Percentiles rank a stretch among this genome's conserved stretches.
Conservation (phyloP, 2,888 invertebrate species). For the Anaspis maculata region DNA sequence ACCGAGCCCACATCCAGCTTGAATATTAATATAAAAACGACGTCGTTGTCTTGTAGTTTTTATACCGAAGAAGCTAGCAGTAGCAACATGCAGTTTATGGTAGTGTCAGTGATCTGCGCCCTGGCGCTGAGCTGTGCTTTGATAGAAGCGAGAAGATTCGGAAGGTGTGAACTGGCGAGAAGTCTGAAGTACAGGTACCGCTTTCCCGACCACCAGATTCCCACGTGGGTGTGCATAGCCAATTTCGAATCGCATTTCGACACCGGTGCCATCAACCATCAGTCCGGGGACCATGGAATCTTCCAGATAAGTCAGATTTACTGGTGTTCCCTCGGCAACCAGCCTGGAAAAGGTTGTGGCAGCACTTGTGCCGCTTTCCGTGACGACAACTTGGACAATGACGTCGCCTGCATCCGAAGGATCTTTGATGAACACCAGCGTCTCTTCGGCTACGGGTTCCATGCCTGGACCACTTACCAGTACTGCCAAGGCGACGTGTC, state of each 20-base stretch:
- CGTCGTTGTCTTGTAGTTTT: too few relatives aligned
- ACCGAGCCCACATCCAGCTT: too few relatives aligned
- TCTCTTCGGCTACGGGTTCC: slow-evolving; percentile 61
- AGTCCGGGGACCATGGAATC: slow-evolving; percentile 60
- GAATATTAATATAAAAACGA: too few relatives aligned
- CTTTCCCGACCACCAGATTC: slow-evolving; percentile 41
- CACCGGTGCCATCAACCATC: slow-evolving; percentile 53
- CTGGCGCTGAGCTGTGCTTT: too few relatives aligned
- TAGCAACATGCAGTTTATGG: too few relatives aligned
- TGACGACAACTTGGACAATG: slow-evolving; percentile 63
- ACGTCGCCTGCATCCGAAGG: slow-evolving; percentile 56
- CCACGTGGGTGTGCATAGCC: slow-evolving; percentile 55
- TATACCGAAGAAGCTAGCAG: too few relatives aligned
- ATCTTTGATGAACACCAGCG: slow-evolving; percentile 59
- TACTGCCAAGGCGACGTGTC: slow-evolving; percentile 9
- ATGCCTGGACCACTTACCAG: slow-evolving; percentile 12
- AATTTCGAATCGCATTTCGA: slow-evolving; percentile 62
- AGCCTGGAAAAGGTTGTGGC: slow-evolving; percentile 51
- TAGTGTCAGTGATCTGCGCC: too few relatives aligned
- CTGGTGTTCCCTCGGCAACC: slow-evolving; percentile 43
- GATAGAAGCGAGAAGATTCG: slow-evolving; percentile 8
- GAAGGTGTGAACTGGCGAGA: slow-evolving; percentile 1
- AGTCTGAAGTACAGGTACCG: not conserved
- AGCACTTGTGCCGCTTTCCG: slow-evolving; percentile 53
- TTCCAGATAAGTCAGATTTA: slow-evolving; percentile 67